Evolutionary conservation across 2,888 invertebrate genomes (phyloP).

Genomic region (Thereva nobilitata): DNA sequence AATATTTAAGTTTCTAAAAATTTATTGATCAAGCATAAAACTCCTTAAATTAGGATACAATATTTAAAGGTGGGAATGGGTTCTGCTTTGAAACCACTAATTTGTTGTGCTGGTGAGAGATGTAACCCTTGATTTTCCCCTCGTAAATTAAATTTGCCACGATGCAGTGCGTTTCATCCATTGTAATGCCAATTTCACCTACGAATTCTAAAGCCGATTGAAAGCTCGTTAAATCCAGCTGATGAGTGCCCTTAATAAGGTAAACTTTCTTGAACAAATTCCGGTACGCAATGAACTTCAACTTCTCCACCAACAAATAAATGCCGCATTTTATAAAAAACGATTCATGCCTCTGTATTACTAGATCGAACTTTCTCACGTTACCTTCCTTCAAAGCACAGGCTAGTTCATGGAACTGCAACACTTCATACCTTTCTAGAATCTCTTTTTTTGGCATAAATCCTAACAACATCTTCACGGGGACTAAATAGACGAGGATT

Average conservation of each 20-base stretch:
- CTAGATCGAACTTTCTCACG: slow-evolving; percentile 77
- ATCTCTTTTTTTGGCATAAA: slow-evolving; percentile 85
- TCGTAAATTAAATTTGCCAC: slow-evolving; percentile 95
- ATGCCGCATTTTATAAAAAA: slow-evolving; percentile 98
- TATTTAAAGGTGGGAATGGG: slow-evolving; percentile 84
- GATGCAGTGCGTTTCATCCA: slow-evolving; percentile 95
- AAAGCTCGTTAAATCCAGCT: slow-evolving; percentile 84
- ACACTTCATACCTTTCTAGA: slow-evolving; percentile 85
- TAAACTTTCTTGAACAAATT: slow-evolving; percentile 93
- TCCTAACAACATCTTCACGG: slow-evolving; percentile 96
- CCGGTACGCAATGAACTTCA: slow-evolving; percentile 92
- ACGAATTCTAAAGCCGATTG: slow-evolving; percentile 80
- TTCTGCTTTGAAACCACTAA: slow-evolving; percentile 96
- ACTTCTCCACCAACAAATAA: slow-evolving; percentile 93
- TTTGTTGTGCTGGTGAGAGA: slow-evolving; percentile 95
- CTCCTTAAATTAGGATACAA: slow-evolving; percentile 58
- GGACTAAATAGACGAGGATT: slow-evolving; percentile 92
- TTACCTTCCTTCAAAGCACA: slow-evolving; percentile 90
- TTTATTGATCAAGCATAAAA: slow-evolving; percentile 10
- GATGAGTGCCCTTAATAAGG: slow-evolving; percentile 76
- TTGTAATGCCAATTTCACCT: slow-evolving; percentile 82
- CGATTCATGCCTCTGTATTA: slow-evolving; percentile 82
- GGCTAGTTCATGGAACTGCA: slow-evolving; percentile 88
- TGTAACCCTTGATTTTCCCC: slow-evolving; percentile 97
- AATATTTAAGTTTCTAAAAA: slow-evolving; percentile 8